Evolutionary conservation across 2,113 vertebrate genomes (phyloP), one percentile per base, ranked within the genome.

Genomic region (Festucalex cinctus): DNA sequence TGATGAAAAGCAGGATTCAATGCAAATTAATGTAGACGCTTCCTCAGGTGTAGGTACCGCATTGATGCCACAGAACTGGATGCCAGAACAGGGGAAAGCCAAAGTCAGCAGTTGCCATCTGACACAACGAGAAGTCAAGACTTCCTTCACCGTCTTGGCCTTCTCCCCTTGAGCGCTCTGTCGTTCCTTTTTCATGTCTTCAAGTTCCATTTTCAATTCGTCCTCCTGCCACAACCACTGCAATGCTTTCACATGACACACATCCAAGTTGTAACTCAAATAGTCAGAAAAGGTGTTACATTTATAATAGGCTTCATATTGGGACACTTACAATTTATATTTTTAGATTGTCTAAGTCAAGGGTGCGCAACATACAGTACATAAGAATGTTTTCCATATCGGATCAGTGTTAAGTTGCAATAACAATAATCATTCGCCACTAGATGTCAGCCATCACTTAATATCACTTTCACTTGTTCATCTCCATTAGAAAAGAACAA

Each of bases 151-250:
- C 0, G 78, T 87, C 67, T 81, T 87, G 1, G 61, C 68, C 53
- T 75, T 83, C 68, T 85, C 64, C 7, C 83, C 89, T 72, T 73
- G 73, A 5, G 32, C 26, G 0, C 17, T 69, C 28, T 78, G 70
- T 51, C 66, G 63, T 59, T 92, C 86, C 4, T 73, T 74, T 59
- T 84, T 39, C 83, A 92, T 88, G 63, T 90, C 70, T 0, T 88
- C 70, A 44, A 86, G 48, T 73, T 91, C 88, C 63, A 69, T n/a
- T 68, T 86, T 85, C 7, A 91, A 14, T 46, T 92, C 37, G 0
- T 78, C 70, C n/a, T 86, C 71, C 73, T 82, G 86, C 89, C 90
- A 91, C 65, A 89, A 81, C 85, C 85, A 86, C 53, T 87, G 73
- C 56, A 91, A 63, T 49, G 90, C 89, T 91, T 61, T 62, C 68